Base-by-base conservation (phyloP, 2,888 invertebrate genomes). In the Empis livida region DNA sequence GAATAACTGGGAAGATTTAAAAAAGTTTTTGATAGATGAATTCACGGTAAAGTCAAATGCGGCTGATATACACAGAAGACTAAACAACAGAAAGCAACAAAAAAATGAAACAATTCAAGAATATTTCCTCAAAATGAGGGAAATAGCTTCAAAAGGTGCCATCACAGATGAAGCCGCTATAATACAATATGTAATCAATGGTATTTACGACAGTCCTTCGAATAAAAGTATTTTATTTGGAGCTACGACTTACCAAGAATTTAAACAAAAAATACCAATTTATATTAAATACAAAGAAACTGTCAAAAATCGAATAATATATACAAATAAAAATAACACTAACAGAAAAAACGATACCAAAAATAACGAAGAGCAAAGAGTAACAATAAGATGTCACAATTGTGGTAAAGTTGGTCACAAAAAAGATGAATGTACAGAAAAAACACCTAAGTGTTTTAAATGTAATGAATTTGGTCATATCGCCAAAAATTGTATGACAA, bases 381-480 rank as follows among this genome's bases (percentile, higher is more conserved):
- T 5, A 15, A 39, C 10, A 10, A 15, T 15, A 5, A 5, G 39
- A 14, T 44, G 38, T 14, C 20, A 23, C 15, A 38, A 44, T 30
- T 38, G 38, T 2, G 20, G 10, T n/a, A 38, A 38, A 38, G 37
- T 5, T 3, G 39, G 14, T 10, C 9, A 11, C 6, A 38, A 38
- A 44, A 20, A 20, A 20, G 20, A 20, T 20, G 20, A 20, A 20
- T 20, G 20, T 20, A 20, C 20, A 20, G 20, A 20, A 20, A 20
- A 20, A 20, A 20, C 20, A 20, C 20, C 20, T 20, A 20, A 20
- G 20, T 44, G 27, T 27, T 44, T 16, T 14, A 14, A 17, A 11
- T 44, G 44, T 30, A 30, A 23, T n/a, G n/a, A 23, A 20, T 37
- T 17, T 20, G 44, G 44, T 10, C 44, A 44, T 23, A 44, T 44